Evolutionary conservation across 2,888 invertebrate genomes (phyloP), one percentile per base, ranked within the genome.

Genomic region (Caenorhabditis drosophilae): DNA sequence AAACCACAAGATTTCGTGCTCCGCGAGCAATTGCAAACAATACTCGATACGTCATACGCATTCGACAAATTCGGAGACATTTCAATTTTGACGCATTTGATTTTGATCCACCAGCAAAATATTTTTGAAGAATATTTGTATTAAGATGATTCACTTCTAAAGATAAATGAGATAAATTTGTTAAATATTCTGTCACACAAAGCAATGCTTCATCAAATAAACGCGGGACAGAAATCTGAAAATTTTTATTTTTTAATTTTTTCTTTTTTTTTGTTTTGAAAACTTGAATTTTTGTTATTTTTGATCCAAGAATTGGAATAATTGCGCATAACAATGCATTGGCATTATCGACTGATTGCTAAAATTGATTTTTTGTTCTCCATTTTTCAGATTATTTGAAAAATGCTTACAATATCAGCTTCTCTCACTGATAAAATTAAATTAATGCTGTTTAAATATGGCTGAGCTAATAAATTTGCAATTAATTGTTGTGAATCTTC

Each of bases 21-120:
- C 78, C 75, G 41, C 78, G 59, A n/a, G 81, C 82, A 51, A 82
- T 83, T 6, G 82, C 75, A 41, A 83, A 80, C 2, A 82, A 61
- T 7, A 76, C 76, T 20, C 82, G 55, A 55, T 82, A 79, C 1
- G 82, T 74, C 51, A 82, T 74, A 25, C 76, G 48, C 59, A 80
- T 69, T 34, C 77, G 67, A 35, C 74, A 76, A 34, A 82, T 76
- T 34, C 75, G 75, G 41, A 82, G 59, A 20, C 76, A 75, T 31
- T 63, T 57, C 16, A 81, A 51, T n/a, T 56, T 60, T 15, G 68
- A 48, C 20, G 68, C 71, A 18, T 42, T 66, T 1, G 75, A 75
- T 35, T 63, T 60, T 16, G 60, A 53, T 31, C 76, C 74, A 71
- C 71, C 74, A 9, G 74, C 60, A 54, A 81, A 82, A 42, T 73